Evolutionary conservation across 2,888 invertebrate species (phyloP).

Genomic region (Opisthograptis luteolata): DNA sequence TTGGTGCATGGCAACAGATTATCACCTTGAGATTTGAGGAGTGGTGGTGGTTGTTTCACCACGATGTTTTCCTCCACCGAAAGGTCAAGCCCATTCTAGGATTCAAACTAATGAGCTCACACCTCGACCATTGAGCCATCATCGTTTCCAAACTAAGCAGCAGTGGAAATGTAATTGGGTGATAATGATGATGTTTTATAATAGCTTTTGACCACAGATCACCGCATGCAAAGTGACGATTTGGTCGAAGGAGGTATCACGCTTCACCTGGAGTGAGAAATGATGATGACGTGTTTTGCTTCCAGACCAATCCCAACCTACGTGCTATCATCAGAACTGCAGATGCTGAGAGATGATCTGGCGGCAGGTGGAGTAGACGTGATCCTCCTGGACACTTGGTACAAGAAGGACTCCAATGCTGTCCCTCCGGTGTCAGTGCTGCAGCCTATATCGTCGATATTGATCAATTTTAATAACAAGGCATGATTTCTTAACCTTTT

Average conservation of each 20-base stretch:
- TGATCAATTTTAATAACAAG: constrained; percentile 99
- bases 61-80: too few species aligned
- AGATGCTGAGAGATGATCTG: constrained; percentile 93
- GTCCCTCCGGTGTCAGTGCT: constrained; percentile 97
- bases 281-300: constrained; percentile 6
- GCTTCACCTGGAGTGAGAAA: not conserved
- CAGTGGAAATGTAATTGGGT: too few species aligned
- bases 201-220: too few species aligned
- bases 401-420: constrained; percentile 97
- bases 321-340: constrained; percentile 95
- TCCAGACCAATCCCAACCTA: constrained; percentile 96
- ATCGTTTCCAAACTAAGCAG: too few species aligned
- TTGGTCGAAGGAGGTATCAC: not conserved
- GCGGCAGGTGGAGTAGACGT: constrained; percentile 93
- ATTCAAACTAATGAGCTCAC: too few species aligned
- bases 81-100: too few species aligned
- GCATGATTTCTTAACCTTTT: constrained; percentile 67
- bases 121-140: too few species aligned
- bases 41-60: too few species aligned
- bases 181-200: too few species aligned
- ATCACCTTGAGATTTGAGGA: too few species aligned
- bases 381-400: constrained; percentile 95
- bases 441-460: constrained; percentile 98
- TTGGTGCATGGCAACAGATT: too few species aligned
- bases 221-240: too few species aligned